These are phyloP conservation scores for Gymnosoma rotundatum DNA, from an alignment of 2,888 invertebrate genomes.

Conservation along the genomic window DNA sequence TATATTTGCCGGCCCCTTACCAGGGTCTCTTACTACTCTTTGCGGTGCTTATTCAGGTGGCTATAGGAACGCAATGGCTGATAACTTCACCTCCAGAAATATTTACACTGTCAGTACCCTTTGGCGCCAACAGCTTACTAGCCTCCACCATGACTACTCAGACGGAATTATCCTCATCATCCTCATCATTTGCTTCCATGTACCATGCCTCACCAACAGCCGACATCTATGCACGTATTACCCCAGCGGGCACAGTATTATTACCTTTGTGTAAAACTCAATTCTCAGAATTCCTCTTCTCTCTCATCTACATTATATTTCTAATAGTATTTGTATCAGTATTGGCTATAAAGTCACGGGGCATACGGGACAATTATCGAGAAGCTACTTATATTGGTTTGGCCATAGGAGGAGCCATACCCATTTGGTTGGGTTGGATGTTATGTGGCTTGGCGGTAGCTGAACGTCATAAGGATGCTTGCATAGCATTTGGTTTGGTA, in stretches of 20 bases:
- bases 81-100: slow-evolving; percentile 89
- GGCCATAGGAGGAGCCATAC: slow-evolving; percentile 92
- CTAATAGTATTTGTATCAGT: slow-evolving; percentile 92
- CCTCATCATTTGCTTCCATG: slow-evolving; percentile 76
- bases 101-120: slow-evolving; percentile 82
- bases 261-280: slow-evolving; percentile 86
- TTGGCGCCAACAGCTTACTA: slow-evolving; percentile 76
- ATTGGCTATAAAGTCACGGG: slow-evolving; percentile 91
- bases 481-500: slow-evolving; percentile 94
- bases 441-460: slow-evolving; percentile 90
- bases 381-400: slow-evolving; percentile 96
- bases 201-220: slow-evolving; percentile 67
- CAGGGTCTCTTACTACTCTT: slow-evolving; percentile 94
- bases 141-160: slow-evolving; percentile 76
- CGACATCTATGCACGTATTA: slow-evolving; percentile 78
- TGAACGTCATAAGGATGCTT: slow-evolving; percentile 92
- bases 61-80: slow-evolving; percentile 92
- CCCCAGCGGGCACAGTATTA: slow-evolving; percentile 79
- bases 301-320: slow-evolving; percentile 92
- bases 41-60: slow-evolving; percentile 94
- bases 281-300: slow-evolving; percentile 88
- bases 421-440: slow-evolving; percentile 93
- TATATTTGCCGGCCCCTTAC: slow-evolving; percentile 95
- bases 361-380: slow-evolving; percentile 95
- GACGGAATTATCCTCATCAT: slow-evolving; percentile 75